Evolutionary conservation across 2,888 invertebrate species (phyloP), one percentile per base, ranked within the genome.

Genomic region (Trachelus stipa): DNA sequence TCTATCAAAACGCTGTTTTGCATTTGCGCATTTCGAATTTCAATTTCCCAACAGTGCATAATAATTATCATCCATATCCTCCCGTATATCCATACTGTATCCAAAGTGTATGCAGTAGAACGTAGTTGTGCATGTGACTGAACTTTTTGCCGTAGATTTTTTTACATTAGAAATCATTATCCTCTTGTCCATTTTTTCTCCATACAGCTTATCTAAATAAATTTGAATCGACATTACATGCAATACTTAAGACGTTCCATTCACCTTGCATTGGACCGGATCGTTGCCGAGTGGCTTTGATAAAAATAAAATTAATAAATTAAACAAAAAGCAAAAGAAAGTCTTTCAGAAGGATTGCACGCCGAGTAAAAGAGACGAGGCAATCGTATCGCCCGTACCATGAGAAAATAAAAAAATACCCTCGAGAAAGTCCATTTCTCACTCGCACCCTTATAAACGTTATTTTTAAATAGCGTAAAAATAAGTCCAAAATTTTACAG

Each of bases 71-170:
- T 23, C 56, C 23, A 23, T 56, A 56, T 11, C 23, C 56, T 56
- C 23, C 56, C 56, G 23, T 23, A 23, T 3, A 56, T 23, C 56
- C 56, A 56, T 23, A 56, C 56, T 56, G 56, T 56, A 23, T 56
- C 23, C 9, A 56, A 2, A 56, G 56, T 56, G 56, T 56, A 15
- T 56, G 56, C 56, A 2, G 56, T 37, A 74, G 68, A 77, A 69
- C 31, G 69, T 68, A 73, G 40, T 78, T 79, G 15, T 69, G 76
- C 80, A 78, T 76, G 78, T 71, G 77, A 74, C 74, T 75, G 73
- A 79, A 30, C 12, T 68, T 69, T 74, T 79, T 9, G 56, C 15
- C 56, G 56, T 56, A 56, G 56, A 23, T 56, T 9, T 56, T 23
- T 23, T 23, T 23, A 56, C 23, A 56, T 56, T 56, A 56, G 56